Percentiles rank a stretch among this genome's conserved stretches.
Conservation (phyloP, 2,113 vertebrate genomes). For the Ciconia boyciana region DNA sequence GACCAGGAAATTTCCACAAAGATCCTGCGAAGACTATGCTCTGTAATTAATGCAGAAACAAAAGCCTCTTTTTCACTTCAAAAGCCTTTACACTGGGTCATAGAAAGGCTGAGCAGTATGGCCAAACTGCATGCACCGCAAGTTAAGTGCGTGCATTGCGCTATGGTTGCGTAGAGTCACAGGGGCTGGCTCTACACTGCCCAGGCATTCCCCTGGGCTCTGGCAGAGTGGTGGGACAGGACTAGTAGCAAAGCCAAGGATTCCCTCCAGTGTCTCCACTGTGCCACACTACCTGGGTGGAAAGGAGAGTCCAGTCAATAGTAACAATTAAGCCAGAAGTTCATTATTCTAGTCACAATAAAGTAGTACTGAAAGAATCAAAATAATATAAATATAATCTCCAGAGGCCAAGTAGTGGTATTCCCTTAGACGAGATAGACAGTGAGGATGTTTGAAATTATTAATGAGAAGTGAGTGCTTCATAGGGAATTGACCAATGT, state of each 20-base stretch:
- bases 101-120: neutral
- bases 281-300: neutral
- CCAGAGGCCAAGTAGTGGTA: neutral
- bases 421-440: neutral
- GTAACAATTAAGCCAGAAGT: neutral
- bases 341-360: neutral
- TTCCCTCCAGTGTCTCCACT: neutral
- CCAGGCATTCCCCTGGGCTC: neutral
- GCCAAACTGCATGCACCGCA: neutral
- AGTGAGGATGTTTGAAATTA: neutral
- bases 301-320: neutral
- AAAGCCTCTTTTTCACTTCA: neutral
- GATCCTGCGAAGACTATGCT: neutral
- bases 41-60: neutral
- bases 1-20: neutral
- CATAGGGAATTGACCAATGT: neutral
- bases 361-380: neutral
- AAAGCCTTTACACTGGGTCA: neutral
- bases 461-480: neutral
- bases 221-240: neutral
- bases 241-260: neutral
- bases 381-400: neutral
- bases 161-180: neutral
- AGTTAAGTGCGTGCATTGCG: neutral
- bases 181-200: neutral